A percentile compares a stretch with the other conserved stretches of the same genome.
Conservation (phyloP, 2,797 vertebrate species). For the Pelochelys cantorii region DNA sequence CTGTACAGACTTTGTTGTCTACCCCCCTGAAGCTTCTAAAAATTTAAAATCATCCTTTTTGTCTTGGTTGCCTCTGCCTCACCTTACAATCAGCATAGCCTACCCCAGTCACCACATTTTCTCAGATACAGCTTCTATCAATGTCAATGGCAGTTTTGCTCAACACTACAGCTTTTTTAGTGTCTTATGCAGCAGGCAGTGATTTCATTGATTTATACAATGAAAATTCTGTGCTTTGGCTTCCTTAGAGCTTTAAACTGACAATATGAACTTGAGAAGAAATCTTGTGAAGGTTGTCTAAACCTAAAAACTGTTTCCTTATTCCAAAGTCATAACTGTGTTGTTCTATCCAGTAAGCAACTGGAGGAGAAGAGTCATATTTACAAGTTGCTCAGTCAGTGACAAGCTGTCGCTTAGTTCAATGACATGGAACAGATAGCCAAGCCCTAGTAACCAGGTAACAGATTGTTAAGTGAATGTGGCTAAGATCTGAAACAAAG, state of each 20-base stretch:
- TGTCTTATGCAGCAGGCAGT: background rate
- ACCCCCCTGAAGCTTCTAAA: background rate
- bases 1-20: no score
- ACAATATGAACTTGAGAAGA: background rate
- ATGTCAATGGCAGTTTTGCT: background rate
- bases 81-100: background rate
- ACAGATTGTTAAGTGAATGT: slow-evolving; percentile 35
- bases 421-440: slow-evolving; percentile 56
- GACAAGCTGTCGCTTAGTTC: slow-evolving; percentile 25
- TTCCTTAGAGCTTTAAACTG: background rate
- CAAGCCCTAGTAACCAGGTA: slow-evolving; percentile 54
- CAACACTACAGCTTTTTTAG: background rate
- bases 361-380: background rate
- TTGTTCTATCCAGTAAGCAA: background rate
- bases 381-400: slow-evolving; percentile 11
- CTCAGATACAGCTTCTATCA: background rate
- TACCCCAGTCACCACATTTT: background rate
- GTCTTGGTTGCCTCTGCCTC: background rate
- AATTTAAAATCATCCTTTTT: background rate
- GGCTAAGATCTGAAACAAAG: slow-evolving; percentile 55
- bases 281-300: background rate
- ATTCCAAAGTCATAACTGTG: background rate
- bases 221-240: fast-evolving
- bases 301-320: background rate
- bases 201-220: background rate